A percentile compares a stretch with the other conserved stretches of the same genome.
phyloP scores from a whole-genome alignment of 2,888 invertebrate genomes.

The Automeris io region DNA sequence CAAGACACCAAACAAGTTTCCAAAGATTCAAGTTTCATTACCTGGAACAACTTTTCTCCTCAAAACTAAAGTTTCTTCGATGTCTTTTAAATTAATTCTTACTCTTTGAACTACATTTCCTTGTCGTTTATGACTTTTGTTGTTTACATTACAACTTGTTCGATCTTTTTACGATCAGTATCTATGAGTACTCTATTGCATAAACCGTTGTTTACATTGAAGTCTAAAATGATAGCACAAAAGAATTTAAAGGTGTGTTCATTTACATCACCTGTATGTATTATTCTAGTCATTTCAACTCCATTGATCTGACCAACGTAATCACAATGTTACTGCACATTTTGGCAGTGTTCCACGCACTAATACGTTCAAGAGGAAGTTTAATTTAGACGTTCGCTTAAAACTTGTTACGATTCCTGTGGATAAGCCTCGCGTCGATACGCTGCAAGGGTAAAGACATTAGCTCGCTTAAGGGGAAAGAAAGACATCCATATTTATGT shows the following conservation, averaged over 20 bases:
- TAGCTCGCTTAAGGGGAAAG: constrained; percentile 28
- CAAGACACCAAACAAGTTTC: too few species aligned
- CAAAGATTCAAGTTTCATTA: too few species aligned
- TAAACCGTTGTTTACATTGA: not conserved
- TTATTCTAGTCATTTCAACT: constrained; percentile 10
- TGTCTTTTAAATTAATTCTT: too few species aligned
- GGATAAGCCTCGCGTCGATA: constrained; percentile 15
- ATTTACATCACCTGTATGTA: constrained; percentile 11
- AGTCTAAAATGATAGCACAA: not conserved
- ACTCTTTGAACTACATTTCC: too few species aligned
- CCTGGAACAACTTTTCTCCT: too few species aligned
- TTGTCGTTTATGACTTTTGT: too few species aligned
- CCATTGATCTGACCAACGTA: constrained; percentile 11
- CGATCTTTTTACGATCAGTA: not conserved
- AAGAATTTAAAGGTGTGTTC: constrained; percentile 1
- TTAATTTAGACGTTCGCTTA: constrained; percentile 28
- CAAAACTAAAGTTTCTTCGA: too few species aligned
- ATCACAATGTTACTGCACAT: constrained; percentile 23
- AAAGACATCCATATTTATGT: constrained; percentile 45
- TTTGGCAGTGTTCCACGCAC: constrained; percentile 46
- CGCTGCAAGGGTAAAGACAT: constrained; percentile 46
- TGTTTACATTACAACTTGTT: constrained; percentile 14
- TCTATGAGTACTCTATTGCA: not conserved
- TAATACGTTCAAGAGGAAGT: constrained; percentile 31
- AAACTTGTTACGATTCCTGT: constrained; percentile 28